Conservation (phyloP, 2,888 invertebrate species). For the Unio delphinus region DNA sequence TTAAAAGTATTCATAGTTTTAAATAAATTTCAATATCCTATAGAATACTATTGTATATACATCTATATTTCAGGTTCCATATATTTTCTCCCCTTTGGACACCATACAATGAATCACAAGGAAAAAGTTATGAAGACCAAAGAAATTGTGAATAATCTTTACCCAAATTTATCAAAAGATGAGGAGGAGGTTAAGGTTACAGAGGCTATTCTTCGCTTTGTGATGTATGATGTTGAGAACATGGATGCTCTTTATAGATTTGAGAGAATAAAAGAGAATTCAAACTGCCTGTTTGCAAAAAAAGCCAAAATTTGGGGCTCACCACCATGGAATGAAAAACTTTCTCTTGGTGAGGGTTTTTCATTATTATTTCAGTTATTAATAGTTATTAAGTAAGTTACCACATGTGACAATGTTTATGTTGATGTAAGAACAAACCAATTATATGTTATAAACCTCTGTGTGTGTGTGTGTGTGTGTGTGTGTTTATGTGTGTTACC, state of each 20-base stretch:
- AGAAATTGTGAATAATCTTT: slow-evolving; percentile 31
- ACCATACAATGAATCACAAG: not conserved
- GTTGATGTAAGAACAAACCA: not conserved
- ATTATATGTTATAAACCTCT: not conserved
- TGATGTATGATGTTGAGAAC: slow-evolving; percentile 46
- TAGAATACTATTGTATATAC: too few species aligned
- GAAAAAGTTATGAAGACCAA: slow-evolving; percentile 42
- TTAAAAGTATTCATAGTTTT: too few species aligned
- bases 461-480: too few species aligned
- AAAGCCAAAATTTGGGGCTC: slow-evolving; percentile 58
- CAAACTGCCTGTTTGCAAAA: slow-evolving; percentile 62
- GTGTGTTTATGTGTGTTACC: too few species aligned
- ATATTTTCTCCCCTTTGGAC: too few species aligned
- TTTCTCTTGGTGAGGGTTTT: slow-evolving; percentile 45
- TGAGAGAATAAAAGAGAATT: slow-evolving; percentile 44
- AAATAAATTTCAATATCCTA: too few species aligned
- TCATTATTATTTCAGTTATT: too few species aligned
- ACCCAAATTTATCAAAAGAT: slow-evolving; percentile 28
- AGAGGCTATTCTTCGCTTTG: slow-evolving; percentile 34
- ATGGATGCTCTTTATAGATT: slow-evolving; percentile 41
- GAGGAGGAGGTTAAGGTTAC: slow-evolving; percentile 28
- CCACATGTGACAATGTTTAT: not conserved
- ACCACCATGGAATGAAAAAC: slow-evolving; percentile 40
- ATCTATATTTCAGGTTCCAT: too few species aligned
- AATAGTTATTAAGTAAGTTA: not conserved